Evolutionary conservation across 2,888 invertebrate species (phyloP), one percentile per base, ranked within the genome.

Genomic region (Cabera pusaria): DNA sequence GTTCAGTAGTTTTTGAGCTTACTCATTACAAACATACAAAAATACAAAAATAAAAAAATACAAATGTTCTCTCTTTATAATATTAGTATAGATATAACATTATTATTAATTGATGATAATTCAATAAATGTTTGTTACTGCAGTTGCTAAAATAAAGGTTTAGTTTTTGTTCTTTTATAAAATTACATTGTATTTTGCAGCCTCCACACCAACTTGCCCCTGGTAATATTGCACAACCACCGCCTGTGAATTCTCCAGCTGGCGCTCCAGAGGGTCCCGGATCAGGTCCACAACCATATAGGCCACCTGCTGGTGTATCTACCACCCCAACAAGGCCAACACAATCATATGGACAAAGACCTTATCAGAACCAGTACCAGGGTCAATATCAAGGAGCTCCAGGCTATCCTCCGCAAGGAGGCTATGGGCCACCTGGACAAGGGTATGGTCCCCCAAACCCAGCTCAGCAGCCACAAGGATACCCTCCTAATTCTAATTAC

Each of bases 271-370:
- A 87, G 34, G 71, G 71, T 5, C 59, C 86, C 49, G 72, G 85
- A 38, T 67, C 88, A 44, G 82, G 87, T 8, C 90, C 83, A 42
- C 87, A 85, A 48, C 73, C 76, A n/a, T 90, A 89, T 50, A 79
- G 90, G 32, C 87, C 90, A 26, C 84, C 88, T 25, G 71, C 83
- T 24, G 88, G 90, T 31, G 90, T 90, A 3, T 87, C 90, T 6
- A 64, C 84, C 6, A 90, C 91, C 53, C 83, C 90, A 26, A 91
- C 91, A 24, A 90, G 92, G 44, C 92, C 92, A 8, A 92, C 92
- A 33, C 93, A 93, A 61, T 92, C 92, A 8, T 93, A 93, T 72
- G 92, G 92, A 4, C 93, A 93, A 64, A 87, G 93, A 59, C 92
- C 91, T 19, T 92, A 92, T 61, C 94, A 93, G 70, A 92, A 91